Evolutionary conservation across 2,797 vertebrate genomes (phyloP), one percentile per base, ranked within the genome.

Genomic region (Rhadinocentrus ornatus): DNA sequence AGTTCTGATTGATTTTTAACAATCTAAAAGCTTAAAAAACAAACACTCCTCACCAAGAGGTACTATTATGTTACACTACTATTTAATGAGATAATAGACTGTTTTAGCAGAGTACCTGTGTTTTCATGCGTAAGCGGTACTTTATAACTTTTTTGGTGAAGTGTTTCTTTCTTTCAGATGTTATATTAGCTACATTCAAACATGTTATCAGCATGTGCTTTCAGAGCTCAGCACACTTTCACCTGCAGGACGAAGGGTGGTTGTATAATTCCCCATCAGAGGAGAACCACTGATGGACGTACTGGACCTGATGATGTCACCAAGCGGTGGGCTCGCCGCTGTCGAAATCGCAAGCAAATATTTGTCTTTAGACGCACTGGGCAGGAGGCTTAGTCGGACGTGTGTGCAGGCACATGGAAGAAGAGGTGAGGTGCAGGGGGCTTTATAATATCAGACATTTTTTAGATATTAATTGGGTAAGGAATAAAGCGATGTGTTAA

Each of bases 281-380:
- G 29, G 13, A 63, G 34, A 41, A 44, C 16, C 56, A 34, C 41
- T 1, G 32, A 77, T 69, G 74, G 81, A 81, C 79, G 76, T 56
- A 29, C 22, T 79, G 66, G 75, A 81, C 75, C 48, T 16, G 8
- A 29, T 83, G 77, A 82, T 50, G 58, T 86, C 77, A 80, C 46
- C 29, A n/a, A 68, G 41, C 24, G 58, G 73, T 73, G 24, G 62
- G 46, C 78, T 54, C 26, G 3, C 85, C 50, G 67, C 86, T 91
- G 81, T 88, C 78, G 74, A 91, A 86, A 92, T 86, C 66, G 27
- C 62, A 37, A 75, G 83, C 89, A 94, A 94, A 94, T 93, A 94
- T 94, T 93, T 93, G 91, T 86, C 84, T 86, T 85, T 76, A 79
- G 69, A 84, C 71, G 87, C 72, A 84, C 71, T 64, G 68, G 77